Evolutionary conservation across 2,113 vertebrate species (phyloP), one percentile per base, ranked within the genome.

Genomic region (Prochilodus magdalenae): DNA sequence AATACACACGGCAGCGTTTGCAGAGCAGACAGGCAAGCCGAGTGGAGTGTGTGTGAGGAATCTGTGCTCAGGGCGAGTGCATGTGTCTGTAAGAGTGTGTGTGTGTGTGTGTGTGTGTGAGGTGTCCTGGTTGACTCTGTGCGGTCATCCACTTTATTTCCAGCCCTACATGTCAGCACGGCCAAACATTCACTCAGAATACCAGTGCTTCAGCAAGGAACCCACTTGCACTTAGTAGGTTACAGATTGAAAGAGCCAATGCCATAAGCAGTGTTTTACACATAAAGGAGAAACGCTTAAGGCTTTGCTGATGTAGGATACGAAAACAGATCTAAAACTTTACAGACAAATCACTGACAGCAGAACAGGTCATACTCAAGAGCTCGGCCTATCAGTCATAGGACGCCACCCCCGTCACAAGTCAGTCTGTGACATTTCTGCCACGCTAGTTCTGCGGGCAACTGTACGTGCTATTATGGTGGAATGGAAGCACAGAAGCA

Each of bases 1-100:
- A 92, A 92, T 91, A 92, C 92, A 90, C 85, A 80, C 86, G 81
- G 82, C 59, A 81, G 40, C 40, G 40, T 44, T 44, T 75, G 30
- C 65, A 90, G 82, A 83, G 81, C 86, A 84, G 89, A 91, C 90
- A 87, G 87, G 75, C 77, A 86, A 83, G 82, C 83, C 73, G 70
- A 44, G 80, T 82, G 71, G 89, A 89, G 87, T 77, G 86, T 83
- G 84, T 87, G 88, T 83, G 84, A 89, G 89, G 88, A 89, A 90
- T 89, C 82, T 87, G 78, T 66, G 78, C 89, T 81, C 70, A 15
- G 77, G 57, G 33, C 80, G 73, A 81, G 65, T 81, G 66, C 26
- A n/a, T 60, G 57, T 60, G 57, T 26, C 7, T 26, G 57, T 60
- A n/a, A 26, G 57, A 12, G n/a, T 26, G 57, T 60, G 57, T 60